phyloP scores from a whole-genome alignment of 2,797 vertebrate genomes.

The Hoplostethus mediterraneus region DNA sequence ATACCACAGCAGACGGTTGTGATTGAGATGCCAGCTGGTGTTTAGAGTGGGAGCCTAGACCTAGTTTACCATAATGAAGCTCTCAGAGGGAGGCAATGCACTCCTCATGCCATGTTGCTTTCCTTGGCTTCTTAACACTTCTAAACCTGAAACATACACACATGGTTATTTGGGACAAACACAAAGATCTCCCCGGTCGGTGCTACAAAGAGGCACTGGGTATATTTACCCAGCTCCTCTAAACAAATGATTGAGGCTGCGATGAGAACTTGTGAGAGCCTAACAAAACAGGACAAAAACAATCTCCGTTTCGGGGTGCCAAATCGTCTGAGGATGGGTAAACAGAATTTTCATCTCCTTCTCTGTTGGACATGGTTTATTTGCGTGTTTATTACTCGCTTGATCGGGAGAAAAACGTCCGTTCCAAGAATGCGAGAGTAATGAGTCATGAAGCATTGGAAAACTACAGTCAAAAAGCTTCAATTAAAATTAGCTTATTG shows the following conservation, averaged over 20 bases:
- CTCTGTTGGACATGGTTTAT: constrained; percentile 45
- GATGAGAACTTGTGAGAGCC: constrained; percentile 52
- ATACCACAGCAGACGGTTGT: constrained; percentile 74
- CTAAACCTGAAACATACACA: constrained; percentile 60
- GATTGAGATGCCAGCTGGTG: constrained; percentile 83
- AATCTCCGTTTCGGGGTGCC: constrained; percentile 53
- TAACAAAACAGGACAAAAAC: constrained; percentile 45
- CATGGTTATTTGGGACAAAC: constrained; percentile 60
- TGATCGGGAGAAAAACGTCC: constrained; percentile 41
- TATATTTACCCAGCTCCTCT: constrained; percentile 68
- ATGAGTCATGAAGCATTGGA: constrained; percentile 9
- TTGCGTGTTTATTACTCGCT: constrained; percentile 51
- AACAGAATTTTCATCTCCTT: constrained; percentile 52
- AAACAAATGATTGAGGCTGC: constrained; percentile 57
- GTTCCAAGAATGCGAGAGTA: constrained; percentile 34
- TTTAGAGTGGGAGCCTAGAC: constrained; percentile 79
- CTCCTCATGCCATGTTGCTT: constrained; percentile 55
- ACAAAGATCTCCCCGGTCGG: constrained; percentile 54
- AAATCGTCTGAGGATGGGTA: constrained; percentile 57
- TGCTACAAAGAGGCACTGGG: constrained; percentile 54
- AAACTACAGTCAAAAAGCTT: constrained; percentile 36
- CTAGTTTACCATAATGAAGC: constrained; percentile 76
- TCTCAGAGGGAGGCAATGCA: constrained; percentile 60
- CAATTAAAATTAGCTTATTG: constrained; percentile 46
- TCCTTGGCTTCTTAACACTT: constrained; percentile 63